Conservation (phyloP, 2,113 vertebrate species). For the Halichoeres trimaculatus region DNA sequence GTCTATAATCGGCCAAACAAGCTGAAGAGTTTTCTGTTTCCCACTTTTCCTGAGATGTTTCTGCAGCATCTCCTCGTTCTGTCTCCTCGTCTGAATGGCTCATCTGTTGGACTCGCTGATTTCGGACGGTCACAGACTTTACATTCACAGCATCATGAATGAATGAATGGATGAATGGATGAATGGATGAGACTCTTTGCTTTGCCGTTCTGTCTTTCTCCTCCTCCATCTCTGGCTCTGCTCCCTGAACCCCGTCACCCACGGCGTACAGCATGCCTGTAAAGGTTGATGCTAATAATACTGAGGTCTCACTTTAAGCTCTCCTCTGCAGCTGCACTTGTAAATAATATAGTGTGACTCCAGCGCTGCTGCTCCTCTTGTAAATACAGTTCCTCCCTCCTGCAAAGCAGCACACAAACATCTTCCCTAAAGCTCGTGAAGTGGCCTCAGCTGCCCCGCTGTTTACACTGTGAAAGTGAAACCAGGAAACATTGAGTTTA, state of each 20-base stretch:
- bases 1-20: too few relatives aligned
- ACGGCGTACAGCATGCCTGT: constrained; percentile 60
- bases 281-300: constrained; percentile 85
- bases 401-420: constrained; percentile 16
- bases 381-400: constrained; percentile 10
- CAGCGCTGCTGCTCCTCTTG: constrained; percentile 30
- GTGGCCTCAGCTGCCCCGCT: not conserved
- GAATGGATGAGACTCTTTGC: constrained; percentile 39
- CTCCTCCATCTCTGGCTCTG: not conserved
- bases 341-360: constrained; percentile 47
- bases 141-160: constrained; percentile 32
- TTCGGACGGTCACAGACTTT: constrained; percentile 1
- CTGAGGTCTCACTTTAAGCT: constrained; percentile 53
- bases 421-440: constrained; percentile 7
- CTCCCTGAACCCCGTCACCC: not conserved
- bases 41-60: not conserved
- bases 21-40: too few relatives aligned
- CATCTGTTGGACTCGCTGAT: constrained; percentile 13
- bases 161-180: too few relatives aligned
- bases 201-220: constrained; percentile 8
- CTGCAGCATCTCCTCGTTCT: not conserved
- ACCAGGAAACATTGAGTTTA: not conserved
- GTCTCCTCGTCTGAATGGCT: constrained; percentile 21
- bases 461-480: not conserved
- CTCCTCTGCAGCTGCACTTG: constrained; percentile 25